These are phyloP conservation scores for Philotrypesis tridentata DNA, from an alignment of 1,140 invertebrate genomes.

Conservation along the genomic window DNA sequence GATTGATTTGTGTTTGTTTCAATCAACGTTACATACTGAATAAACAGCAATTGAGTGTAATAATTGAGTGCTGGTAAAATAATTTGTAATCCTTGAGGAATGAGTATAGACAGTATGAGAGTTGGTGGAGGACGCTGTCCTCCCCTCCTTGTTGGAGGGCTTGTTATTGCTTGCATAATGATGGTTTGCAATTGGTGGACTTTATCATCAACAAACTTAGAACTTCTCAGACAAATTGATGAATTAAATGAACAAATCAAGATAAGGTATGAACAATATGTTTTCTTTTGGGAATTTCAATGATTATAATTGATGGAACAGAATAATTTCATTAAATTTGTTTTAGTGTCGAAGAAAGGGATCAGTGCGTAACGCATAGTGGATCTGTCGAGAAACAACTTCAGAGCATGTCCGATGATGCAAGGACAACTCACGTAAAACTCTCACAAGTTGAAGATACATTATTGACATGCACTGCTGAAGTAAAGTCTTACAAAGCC, in stretches of 20 bases:
- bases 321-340: too few species aligned
- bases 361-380: conserved; percentile 65
- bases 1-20: neutral
- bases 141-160: conserved; percentile 69
- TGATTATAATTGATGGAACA: too few species aligned
- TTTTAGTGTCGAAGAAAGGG: conserved; percentile 69
- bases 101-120: conserved; percentile 74
- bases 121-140: conserved; percentile 73
- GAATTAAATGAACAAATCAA: conserved; percentile 72
- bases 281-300: conserved; percentile 33
- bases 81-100: conserved; percentile 54
- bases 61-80: neutral
- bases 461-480: conserved; percentile 63
- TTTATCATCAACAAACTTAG: conserved; percentile 71
- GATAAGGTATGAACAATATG: conserved; percentile 63
- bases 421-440: conserved; percentile 60
- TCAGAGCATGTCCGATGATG: conserved; percentile 61
- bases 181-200: conserved; percentile 74
- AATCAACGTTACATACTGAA: neutral
- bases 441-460: conserved; percentile 63
- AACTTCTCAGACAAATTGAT: conserved; percentile 71
- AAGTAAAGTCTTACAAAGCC: conserved; percentile 69
- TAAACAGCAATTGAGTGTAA: neutral
- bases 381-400: conserved; percentile 59
- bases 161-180: conserved; percentile 70